Percentiles rank a stretch among this genome's conserved stretches.
These are phyloP conservation scores for Camponotus vicinus DNA, from an alignment of 1,140 invertebrate genomes.

Conservation along the genomic window DNA sequence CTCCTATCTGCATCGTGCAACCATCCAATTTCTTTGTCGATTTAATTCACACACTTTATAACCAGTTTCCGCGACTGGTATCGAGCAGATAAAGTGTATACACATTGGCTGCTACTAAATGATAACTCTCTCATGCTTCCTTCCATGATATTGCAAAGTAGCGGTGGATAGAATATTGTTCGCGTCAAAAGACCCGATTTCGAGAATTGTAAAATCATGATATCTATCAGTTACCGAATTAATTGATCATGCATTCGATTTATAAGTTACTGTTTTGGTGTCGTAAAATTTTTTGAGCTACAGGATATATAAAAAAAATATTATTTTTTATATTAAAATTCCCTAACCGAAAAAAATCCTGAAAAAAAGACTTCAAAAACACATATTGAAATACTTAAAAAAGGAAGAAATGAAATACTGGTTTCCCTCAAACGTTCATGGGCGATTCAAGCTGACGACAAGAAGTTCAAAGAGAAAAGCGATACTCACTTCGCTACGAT, in stretches of 20 bases:
- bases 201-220: constrained; percentile 11
- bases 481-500: constrained; percentile 95
- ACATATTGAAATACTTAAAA: neutral
- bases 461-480: constrained; percentile 38
- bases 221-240: neutral
- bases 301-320: neutral
- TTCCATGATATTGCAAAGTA: constrained; percentile 36
- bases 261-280: neutral
- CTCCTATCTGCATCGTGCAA: constrained; percentile 54
- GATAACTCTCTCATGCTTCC: constrained; percentile 55
- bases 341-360: neutral
- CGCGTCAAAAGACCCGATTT: neutral
- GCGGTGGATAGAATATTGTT: constrained; percentile 53
- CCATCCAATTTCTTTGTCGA: constrained; percentile 69
- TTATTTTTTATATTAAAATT: neutral
- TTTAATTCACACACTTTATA: constrained; percentile 63
- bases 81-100: constrained; percentile 59
- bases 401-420: constrained; percentile 48
- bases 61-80: constrained; percentile 52
- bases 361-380: neutral
- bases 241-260: neutral
- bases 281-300: neutral
- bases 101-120: constrained; percentile 35
- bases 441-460: neutral
- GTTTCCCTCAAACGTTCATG: constrained; percentile 9